Conservation (phyloP, 2,888 invertebrate genomes). For the Drosophila testacea region DNA sequence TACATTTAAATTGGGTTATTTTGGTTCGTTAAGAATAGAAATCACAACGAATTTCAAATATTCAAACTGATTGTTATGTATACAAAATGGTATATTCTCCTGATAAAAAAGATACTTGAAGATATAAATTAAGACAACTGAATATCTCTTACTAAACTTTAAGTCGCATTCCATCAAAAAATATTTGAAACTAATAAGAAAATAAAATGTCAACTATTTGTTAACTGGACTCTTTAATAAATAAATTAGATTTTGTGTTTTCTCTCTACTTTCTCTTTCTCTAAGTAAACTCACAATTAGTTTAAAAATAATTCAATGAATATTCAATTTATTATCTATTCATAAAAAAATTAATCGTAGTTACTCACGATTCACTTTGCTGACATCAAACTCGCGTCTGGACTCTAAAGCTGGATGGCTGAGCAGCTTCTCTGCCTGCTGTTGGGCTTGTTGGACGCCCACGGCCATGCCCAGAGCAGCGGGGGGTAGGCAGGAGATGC, state of each 20-base stretch:
- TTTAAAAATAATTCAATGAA: conserved; percentile 6
- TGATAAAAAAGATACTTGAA: no score
- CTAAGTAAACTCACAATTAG: neutral
- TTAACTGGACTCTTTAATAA: no score
- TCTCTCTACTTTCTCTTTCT: neutral
- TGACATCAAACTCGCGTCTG: conserved; percentile 85
- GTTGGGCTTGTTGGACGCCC: conserved; percentile 67
- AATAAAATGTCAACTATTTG: no score
- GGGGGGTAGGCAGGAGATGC: conserved; percentile 81
- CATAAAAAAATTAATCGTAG: conserved; percentile 17
- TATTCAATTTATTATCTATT: conserved; percentile 18
- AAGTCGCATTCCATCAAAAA: no score
- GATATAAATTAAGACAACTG: no score
- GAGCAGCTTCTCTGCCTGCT: conserved; percentile 81
- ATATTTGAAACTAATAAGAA: no score
- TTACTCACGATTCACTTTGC: conserved; percentile 85
- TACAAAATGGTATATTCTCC: no score
- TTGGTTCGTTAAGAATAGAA: neutral
- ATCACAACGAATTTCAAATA: no score
- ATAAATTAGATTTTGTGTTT: no score
- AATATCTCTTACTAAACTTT: no score
- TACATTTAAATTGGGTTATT: conserved; percentile 5
- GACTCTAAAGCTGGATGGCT: conserved; percentile 82
- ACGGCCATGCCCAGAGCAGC: conserved; percentile 77
- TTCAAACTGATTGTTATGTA: no score